Base-by-base conservation (phyloP, 1,140 invertebrate species). In the Ctenoplectra terminalis region DNA sequence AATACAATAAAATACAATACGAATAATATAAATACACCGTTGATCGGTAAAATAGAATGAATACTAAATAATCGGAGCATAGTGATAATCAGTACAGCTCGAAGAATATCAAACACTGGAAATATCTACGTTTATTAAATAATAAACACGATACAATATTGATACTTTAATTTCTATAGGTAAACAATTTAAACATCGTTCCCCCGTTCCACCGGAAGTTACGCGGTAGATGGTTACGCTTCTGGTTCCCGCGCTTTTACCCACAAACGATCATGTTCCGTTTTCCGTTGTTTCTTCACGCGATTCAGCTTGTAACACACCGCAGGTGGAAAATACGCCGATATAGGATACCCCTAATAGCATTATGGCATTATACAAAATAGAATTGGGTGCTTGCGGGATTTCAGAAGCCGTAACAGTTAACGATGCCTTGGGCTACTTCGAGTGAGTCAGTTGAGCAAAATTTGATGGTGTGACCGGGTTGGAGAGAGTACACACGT, bases 281-380 rank as follows among this genome's bases (percentile, higher is more conserved):
- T 40, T 48, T 60, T n/a, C 20, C 37, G 74, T 56, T 20, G 63
- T 48, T 6, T 40, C 37, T 26, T 31, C n/a, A 43, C n/a, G 2
- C 48, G 67, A 26, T 29, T 29, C 48, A 23, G 34, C 40, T 37
- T 26, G 8, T 17, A 26, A 60, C 31, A 50, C n/a, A 60, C 61
- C 52, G 34, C 50, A 63, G 48, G 20, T 20, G 60, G 60, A 60
- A 52, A 73, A 81, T 17, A 34, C 52, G 54, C 0, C n/a, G 48
- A 60, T 82, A 69, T 34, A 64, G 52, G 60, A 69, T 63, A 61
- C 52, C 43, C 20, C 6, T 91, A 91, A 91, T 91, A 82, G 61
- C 50, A 90, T 91, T 91, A 91, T 70, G 81, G 89, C 72, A 90
- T 91, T 91, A 91, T 79, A 86, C 85, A 90, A 91, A 90, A 91